These are phyloP conservation scores for Coelopa frigida DNA, from an alignment of 1,140 invertebrate genomes.

Conservation along the genomic window DNA sequence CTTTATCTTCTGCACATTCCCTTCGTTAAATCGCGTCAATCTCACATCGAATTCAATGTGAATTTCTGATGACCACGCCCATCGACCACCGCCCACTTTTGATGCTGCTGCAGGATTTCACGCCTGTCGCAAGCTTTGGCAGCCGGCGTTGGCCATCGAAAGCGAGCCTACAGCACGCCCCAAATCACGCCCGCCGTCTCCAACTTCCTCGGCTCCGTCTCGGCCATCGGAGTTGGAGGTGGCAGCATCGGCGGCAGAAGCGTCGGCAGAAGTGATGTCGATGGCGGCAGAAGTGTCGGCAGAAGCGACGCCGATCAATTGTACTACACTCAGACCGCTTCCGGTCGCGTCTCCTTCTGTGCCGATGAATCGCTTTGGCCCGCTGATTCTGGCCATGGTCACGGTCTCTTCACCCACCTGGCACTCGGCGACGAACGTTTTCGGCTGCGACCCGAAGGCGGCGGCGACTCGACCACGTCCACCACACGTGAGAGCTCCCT, in stretches of 20 bases:
- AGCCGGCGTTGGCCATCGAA: constrained; percentile 15
- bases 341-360: constrained; percentile 35
- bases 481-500: too few relatives aligned
- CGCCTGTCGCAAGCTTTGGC: constrained; percentile 12
- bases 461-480: too few relatives aligned
- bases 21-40: too few relatives aligned
- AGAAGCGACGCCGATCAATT: constrained; percentile 23
- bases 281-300: constrained; percentile 11
- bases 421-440: constrained; percentile 17
- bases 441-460: constrained; percentile 1
- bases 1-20: too few relatives aligned
- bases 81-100: too few relatives aligned
- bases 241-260: constrained; percentile 14
- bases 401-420: constrained; percentile 23
- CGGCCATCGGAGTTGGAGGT: not conserved
- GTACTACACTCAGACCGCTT: constrained; percentile 30
- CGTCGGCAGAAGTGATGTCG: constrained; percentile 11
- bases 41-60: too few relatives aligned
- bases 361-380: constrained; percentile 36
- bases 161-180: constrained; percentile 37
- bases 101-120: constrained; percentile 10
- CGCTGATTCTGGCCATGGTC: not conserved
- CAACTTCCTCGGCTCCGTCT: not conserved
- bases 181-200: constrained; percentile 24
- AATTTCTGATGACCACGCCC: too few relatives aligned